phyloP scores from a whole-genome alignment of 2,797 vertebrate species.

The Spondyliosoma cantharus region DNA sequence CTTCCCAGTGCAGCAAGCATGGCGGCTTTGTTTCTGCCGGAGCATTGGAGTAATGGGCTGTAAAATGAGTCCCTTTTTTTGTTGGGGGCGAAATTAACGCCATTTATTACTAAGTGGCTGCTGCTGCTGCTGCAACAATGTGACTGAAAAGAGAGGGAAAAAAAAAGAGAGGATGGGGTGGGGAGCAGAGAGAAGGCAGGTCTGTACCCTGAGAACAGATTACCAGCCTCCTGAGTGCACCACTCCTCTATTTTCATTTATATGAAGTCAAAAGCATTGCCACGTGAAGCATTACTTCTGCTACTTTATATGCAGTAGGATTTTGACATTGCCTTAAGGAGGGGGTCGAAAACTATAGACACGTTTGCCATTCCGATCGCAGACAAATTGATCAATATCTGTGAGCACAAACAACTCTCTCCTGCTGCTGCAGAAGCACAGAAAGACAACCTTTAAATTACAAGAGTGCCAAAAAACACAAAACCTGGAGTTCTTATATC shows the following conservation, averaged over 20 bases:
- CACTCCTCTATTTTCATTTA: slow-evolving; percentile 65
- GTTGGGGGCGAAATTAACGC: slow-evolving; percentile 72
- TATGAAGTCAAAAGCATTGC: slow-evolving; percentile 37
- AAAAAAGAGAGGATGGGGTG: not conserved
- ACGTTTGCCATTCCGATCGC: slow-evolving; percentile 14
- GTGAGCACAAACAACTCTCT: slow-evolving; percentile 27
- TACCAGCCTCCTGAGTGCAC: slow-evolving; percentile 24
- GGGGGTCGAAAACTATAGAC: not conserved
- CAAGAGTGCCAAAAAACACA: not conserved
- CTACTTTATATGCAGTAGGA: slow-evolving; percentile 3
- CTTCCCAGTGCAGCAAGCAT: slow-evolving; percentile 56
- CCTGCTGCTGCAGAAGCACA: slow-evolving; percentile 3
- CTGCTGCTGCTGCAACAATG: slow-evolving; percentile 46
- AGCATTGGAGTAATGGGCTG: slow-evolving; percentile 78
- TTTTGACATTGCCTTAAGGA: slow-evolving; percentile 12
- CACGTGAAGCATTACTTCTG: slow-evolving; percentile 14
- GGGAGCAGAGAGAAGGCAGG: slow-evolving; percentile 30
- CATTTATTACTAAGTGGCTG: slow-evolving; percentile 81
- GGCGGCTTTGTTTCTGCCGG: slow-evolving; percentile 68
- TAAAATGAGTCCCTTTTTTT: slow-evolving; percentile 79
- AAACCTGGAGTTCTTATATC: slow-evolving; percentile 33
- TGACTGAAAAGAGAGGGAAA: slow-evolving; percentile 6
- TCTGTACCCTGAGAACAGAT: slow-evolving; percentile 54
- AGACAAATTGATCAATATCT: slow-evolving; percentile 22
- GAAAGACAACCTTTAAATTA: slow-evolving; percentile 24